Conservation (phyloP, 2,113 vertebrate genomes). For the Nanorana parkeri region DNA sequence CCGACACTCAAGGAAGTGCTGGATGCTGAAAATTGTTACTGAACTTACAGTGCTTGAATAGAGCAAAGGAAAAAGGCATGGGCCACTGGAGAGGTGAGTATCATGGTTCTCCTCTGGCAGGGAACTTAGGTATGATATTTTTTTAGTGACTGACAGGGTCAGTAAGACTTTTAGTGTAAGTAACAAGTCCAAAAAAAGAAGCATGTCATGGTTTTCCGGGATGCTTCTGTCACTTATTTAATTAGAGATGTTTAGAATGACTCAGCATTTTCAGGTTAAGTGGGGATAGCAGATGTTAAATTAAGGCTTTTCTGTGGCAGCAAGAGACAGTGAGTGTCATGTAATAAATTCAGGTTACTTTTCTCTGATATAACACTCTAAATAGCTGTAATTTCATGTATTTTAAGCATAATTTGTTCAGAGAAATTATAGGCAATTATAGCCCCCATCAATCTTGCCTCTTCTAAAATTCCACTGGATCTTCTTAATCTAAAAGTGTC, state of each 20-base stretch:
- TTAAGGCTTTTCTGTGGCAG: too few species aligned
- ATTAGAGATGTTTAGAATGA: neutral
- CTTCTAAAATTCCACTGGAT: conserved; percentile 10
- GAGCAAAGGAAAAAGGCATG: too few species aligned
- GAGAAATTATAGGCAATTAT: conserved; percentile 50
- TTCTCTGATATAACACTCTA: conserved; percentile 5
- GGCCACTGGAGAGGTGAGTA: too few species aligned
- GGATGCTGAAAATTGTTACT: too few species aligned
- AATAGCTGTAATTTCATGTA: conserved; percentile 40
- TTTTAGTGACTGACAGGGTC: too few species aligned
- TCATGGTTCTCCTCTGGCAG: too few species aligned
- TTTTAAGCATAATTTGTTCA: conserved; percentile 49
- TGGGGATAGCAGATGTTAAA: conserved; percentile 22
- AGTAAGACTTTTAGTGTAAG: too few species aligned
- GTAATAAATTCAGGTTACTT: conserved; percentile 4
- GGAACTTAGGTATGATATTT: too few species aligned
- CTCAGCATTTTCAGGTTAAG: conserved; percentile 8
- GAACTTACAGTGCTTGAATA: too few species aligned
- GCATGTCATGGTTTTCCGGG: too few species aligned
- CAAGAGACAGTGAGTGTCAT: neutral
- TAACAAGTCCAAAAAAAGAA: too few species aligned
- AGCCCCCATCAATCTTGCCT: neutral
- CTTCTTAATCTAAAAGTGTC: conserved; percentile 12
- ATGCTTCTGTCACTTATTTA: neutral
- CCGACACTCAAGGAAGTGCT: too few species aligned